Conservation (phyloP, 2,113 vertebrate genomes). For the Patagioenas fasciata region DNA sequence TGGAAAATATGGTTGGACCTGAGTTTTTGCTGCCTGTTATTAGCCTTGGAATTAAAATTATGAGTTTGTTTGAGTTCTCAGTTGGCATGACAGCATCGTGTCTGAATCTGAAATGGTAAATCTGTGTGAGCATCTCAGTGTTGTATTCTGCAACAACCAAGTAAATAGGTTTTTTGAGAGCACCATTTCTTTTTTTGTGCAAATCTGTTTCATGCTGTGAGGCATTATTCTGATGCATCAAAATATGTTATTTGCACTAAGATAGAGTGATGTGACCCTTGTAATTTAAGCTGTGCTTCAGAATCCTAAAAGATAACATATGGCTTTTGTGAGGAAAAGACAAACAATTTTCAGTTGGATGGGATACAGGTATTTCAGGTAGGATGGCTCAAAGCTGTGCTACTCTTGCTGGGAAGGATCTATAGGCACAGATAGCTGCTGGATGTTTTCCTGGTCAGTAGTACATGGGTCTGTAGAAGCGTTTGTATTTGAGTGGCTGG, state of each 20-base stretch:
- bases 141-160: neutral
- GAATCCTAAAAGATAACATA: neutral
- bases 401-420: neutral
- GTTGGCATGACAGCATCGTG: neutral
- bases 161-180: neutral
- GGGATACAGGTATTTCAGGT: neutral
- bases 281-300: neutral
- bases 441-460: neutral
- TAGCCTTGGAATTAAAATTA: neutral
- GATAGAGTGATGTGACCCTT: neutral
- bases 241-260: neutral
- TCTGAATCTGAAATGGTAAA: neutral
- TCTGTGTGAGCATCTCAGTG: neutral
- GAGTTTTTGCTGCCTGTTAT: neutral
- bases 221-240: neutral
- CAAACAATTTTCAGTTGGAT: neutral
- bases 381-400: neutral
- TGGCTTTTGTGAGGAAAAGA: neutral
- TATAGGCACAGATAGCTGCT: neutral
- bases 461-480: neutral
- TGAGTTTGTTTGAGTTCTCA: neutral
- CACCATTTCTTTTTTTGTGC: accelerated
- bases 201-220: neutral
- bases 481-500: neutral
- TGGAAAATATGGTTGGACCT: neutral